phyloP scores from a whole-genome alignment of 2,888 invertebrate species.

The Matsumyia berberina region DNA sequence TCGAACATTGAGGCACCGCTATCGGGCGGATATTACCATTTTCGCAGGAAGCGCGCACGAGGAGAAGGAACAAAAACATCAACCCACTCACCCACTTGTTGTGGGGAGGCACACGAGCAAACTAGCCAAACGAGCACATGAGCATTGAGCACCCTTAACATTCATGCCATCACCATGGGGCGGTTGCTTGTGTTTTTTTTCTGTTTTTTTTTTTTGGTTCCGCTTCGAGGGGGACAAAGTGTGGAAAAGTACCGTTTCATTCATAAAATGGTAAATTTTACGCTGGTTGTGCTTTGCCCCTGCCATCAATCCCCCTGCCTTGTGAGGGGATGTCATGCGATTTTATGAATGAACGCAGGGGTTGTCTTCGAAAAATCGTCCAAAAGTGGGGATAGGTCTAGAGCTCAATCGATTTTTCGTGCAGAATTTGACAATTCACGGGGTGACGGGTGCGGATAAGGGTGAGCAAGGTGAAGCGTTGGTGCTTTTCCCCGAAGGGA shows the following conservation, averaged over 20 bases:
- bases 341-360: constrained; percentile 56
- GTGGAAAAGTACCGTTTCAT: constrained; percentile 56
- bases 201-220: not conserved
- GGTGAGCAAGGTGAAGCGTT: not conserved
- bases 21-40: constrained; percentile 21
- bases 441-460: not conserved
- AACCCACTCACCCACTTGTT: not conserved
- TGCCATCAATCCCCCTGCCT: not conserved
- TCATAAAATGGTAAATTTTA: constrained; percentile 68
- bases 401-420: constrained; percentile 75
- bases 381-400: constrained; percentile 12
- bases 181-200: too few species aligned
- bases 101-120: not conserved
- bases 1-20: constrained; percentile 5
- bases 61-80: not conserved
- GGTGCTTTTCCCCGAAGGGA: not conserved
- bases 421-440: constrained; percentile 3
- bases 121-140: constrained; percentile 33
- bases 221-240: not conserved
- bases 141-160: constrained; percentile 31
- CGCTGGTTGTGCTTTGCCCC: constrained; percentile 36
- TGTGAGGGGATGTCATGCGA: not conserved
- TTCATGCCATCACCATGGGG: constrained; percentile 14
- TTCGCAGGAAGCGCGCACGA: constrained; percentile 37
- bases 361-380: constrained; percentile 41